Conservation (phyloP, 2,888 invertebrate species). For the Melanostoma scalare region DNA sequence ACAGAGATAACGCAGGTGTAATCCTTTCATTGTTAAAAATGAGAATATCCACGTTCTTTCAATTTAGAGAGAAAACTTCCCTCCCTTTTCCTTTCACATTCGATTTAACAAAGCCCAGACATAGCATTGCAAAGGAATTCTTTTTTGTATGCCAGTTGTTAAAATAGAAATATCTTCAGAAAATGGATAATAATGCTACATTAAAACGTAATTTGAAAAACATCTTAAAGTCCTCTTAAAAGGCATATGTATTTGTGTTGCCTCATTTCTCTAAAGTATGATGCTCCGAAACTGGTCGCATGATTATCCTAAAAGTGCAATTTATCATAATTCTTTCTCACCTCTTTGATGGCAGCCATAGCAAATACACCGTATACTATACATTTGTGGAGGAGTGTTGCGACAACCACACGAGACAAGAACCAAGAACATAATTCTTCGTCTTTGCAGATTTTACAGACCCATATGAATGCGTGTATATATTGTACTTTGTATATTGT, state of each 20-base stretch:
- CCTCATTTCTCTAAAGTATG: neutral
- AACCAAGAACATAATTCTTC: constrained; percentile 53
- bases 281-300: constrained; percentile 24
- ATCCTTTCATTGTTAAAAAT: constrained; percentile 30
- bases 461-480: no score
- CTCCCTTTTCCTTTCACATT: neutral
- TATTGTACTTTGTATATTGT: no score
- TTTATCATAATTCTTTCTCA: constrained; percentile 53
- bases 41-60: constrained; percentile 17
- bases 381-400: neutral
- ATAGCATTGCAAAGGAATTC: neutral
- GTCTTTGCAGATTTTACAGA: constrained; percentile 7
- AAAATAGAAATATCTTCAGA: no score
- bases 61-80: constrained; percentile 20
- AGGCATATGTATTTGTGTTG: neutral
- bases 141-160: neutral
- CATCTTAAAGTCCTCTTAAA: no score
- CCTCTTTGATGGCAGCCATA: constrained; percentile 8
- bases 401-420: constrained; percentile 25
- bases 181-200: no score
- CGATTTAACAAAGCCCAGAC: neutral
- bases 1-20: constrained; percentile 56
- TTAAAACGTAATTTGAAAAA: no score
- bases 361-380: neutral
- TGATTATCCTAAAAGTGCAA: constrained; percentile 62